Evolutionary conservation across 2,888 invertebrate genomes (phyloP), one percentile per base, ranked within the genome.

Genomic region (Agonum fuliginosum): DNA sequence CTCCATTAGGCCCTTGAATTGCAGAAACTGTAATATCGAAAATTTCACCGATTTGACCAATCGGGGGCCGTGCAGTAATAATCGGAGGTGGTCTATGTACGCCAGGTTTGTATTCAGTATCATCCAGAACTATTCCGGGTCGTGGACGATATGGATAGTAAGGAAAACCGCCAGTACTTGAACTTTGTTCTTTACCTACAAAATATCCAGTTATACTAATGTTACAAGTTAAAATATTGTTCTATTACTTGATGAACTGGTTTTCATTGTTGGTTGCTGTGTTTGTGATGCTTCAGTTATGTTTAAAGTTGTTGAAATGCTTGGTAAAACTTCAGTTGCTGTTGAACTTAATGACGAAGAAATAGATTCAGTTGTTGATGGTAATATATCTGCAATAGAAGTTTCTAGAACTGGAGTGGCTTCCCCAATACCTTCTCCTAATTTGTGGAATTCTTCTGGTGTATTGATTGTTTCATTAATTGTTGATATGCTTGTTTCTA

Each of bases 11-110:
- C 0, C 95, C 95, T 84, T 96, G 96, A 78, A 96, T 93, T 0
- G 95, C 96, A 0, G 95, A 95, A 0, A 96, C 93, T 0, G 96
- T 96, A 0, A 96, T 93, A 82, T 96, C 96, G 83, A 96, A 96
- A 75, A 95, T 94, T 85, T 96, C 96, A 5, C 93, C 94, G 19
- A 84, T 80, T 83, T 92, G 92, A 0, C 88, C 89, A 24, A 88
- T 86, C n/a, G 87, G 89, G 43, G 85, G 87, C 79, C 85, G 85
- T 62, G 82, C 84, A 34, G 86, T 88, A 75, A 87, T 81, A 34
- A 87, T 86, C 0, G 88, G 86, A 54, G 82, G 83, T 73, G 83
- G 84, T 71, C 86, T 83, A 54, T 85, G 82, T 0, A 91, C 90
- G 20, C 91, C 92, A 0, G 93, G 94, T 82, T 93, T 93, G 86